These are phyloP conservation scores for Platerodrilus igneus DNA, from an alignment of 2,888 invertebrate genomes.

Conservation along the genomic window DNA sequence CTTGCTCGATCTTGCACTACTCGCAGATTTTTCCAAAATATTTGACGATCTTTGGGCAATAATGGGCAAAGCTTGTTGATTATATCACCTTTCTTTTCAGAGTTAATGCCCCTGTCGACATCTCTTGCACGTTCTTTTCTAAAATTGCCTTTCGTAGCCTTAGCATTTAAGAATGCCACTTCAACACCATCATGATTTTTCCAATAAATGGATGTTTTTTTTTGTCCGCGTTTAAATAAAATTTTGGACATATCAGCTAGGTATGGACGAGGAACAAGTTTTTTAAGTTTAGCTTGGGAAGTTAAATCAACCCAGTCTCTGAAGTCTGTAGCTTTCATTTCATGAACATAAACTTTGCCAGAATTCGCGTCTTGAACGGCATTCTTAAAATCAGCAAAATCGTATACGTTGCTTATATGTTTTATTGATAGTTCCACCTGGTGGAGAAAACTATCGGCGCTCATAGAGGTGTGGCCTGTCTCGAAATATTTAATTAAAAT, in stretches of 20 bases:
- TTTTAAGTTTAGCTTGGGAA: slow-evolving; percentile 19
- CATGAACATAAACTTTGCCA: slow-evolving; percentile 1
- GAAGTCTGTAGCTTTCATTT: slow-evolving; percentile 14
- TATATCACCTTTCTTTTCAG: too few relatives aligned
- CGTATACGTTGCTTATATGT: slow-evolving; percentile 11
- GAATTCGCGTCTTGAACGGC: slow-evolving; percentile 26
- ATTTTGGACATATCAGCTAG: slow-evolving; percentile 16
- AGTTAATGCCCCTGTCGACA: too few relatives aligned
- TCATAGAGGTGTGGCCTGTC: slow-evolving; percentile 21
- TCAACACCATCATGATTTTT: too few relatives aligned
- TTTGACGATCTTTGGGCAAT: too few relatives aligned
- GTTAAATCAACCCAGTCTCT: slow-evolving; percentile 15
- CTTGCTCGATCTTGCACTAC: too few relatives aligned
- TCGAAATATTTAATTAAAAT: slow-evolving; percentile 21
- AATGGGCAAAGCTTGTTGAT: too few relatives aligned
- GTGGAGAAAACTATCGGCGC: slow-evolving; percentile 21
- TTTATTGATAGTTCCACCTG: slow-evolving; percentile 14
- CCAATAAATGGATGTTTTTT: too few relatives aligned
- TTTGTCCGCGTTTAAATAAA: too few relatives aligned
- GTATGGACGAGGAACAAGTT: slow-evolving; percentile 13
- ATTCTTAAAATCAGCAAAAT: slow-evolving; percentile 26
- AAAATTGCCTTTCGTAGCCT: too few relatives aligned
- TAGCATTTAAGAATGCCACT: too few relatives aligned
- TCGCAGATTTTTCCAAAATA: too few relatives aligned
- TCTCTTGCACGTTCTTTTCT: too few relatives aligned